phyloP scores from a whole-genome alignment of 2,888 invertebrate genomes.

The Dysmachus trigonus region DNA sequence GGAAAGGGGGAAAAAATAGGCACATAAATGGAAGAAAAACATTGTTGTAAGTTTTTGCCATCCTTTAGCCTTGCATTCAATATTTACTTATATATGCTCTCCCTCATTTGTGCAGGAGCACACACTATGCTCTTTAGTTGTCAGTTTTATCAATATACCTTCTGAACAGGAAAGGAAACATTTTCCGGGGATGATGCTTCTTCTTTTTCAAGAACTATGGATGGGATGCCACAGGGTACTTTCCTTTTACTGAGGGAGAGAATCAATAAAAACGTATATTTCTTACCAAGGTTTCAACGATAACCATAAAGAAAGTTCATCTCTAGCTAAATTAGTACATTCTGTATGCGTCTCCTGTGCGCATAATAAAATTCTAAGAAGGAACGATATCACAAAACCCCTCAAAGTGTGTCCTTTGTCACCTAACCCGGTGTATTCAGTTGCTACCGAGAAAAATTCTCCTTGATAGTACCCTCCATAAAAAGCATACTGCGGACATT shows the following conservation, averaged over 20 bases:
- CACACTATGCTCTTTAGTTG: background rate
- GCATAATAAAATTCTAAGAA: background rate
- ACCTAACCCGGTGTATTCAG: background rate
- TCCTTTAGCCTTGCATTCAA: background rate
- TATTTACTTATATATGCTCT: background rate
- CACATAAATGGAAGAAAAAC: background rate
- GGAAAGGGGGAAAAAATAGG: background rate
- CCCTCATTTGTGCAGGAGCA: background rate
- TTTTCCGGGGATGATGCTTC: background rate
- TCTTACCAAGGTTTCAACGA: background rate
- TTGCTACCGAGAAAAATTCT: background rate
- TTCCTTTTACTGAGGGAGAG: background rate
- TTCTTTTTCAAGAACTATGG: background rate
- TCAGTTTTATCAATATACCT: background rate
- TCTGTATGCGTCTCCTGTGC: background rate
- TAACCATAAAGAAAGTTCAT: background rate
- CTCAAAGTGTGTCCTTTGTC: background rate
- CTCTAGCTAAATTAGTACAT: background rate
- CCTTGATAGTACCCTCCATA: background rate
- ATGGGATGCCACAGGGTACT: background rate
- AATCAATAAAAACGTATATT: background rate
- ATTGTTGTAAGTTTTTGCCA: background rate
- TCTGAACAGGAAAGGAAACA: background rate
- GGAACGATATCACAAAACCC: background rate
- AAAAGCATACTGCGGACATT: background rate